Evolutionary conservation across 1,140 invertebrate species (phyloP).

Genomic region (Marisa cornuarietis): DNA sequence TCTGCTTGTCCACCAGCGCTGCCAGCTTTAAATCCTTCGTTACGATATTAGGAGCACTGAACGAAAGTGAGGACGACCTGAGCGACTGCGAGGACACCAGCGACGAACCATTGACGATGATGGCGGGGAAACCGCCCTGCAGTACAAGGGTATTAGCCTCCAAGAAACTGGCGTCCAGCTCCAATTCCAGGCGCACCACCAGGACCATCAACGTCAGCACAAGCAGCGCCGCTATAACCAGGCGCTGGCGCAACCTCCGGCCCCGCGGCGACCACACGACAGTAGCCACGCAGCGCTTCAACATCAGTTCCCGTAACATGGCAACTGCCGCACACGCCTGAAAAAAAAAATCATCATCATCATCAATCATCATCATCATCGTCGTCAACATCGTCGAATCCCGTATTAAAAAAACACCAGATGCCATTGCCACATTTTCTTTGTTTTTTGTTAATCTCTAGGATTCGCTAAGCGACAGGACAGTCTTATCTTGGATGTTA

Average conservation of each 20-base stretch:
- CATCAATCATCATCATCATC: too few relatives aligned
- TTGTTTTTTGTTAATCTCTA: too few relatives aligned
- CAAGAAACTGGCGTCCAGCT: background rate
- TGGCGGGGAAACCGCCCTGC: conserved; percentile 1
- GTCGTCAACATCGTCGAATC: too few relatives aligned
- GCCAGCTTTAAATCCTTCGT: background rate
- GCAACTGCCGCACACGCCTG: background rate
- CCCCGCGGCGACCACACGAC: background rate
- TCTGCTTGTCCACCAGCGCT: background rate
- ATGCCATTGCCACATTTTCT: too few relatives aligned
- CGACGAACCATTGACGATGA: background rate
- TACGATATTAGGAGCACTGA: too few relatives aligned
- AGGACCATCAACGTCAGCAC: conserved; percentile 12
- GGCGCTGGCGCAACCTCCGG: background rate
- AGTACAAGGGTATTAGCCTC: conserved; percentile 16
- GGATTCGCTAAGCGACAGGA: too few relatives aligned
- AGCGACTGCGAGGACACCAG: background rate
- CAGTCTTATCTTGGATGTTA: too few relatives aligned
- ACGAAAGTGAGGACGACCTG: background rate
- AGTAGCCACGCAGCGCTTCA: background rate
- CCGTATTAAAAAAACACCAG: too few relatives aligned
- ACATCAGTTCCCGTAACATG: background rate
- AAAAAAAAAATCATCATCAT: background rate
- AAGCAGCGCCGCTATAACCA: background rate
- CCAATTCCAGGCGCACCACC: conserved; percentile 9